Evolutionary conservation across 2,888 invertebrate species (phyloP).

Genomic region (Agrotis ipsilon): DNA sequence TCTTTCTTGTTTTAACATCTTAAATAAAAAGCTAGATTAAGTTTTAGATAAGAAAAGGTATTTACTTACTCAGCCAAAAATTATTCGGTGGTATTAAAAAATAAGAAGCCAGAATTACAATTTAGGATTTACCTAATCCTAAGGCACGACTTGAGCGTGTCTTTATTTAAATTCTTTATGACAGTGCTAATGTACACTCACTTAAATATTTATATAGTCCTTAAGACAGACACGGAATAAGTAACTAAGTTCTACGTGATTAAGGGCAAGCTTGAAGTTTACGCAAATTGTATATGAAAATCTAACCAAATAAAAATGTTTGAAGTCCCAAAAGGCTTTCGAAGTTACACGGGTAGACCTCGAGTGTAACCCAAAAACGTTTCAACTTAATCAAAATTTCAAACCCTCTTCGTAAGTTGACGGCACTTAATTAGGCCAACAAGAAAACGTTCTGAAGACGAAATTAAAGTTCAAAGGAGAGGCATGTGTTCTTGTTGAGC

Average conservation of each 20-base stretch:
- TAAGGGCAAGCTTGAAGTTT: constrained; percentile 27
- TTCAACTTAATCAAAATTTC: constrained; percentile 73
- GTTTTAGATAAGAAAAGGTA: background rate
- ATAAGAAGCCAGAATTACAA: constrained; percentile 46
- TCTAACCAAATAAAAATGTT: constrained; percentile 38
- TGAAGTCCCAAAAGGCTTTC: constrained; percentile 45
- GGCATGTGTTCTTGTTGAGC: constrained; percentile 79
- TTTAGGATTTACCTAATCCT: constrained; percentile 44
- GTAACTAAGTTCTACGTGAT: constrained; percentile 31
- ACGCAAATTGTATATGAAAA: constrained; percentile 19
- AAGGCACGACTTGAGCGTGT: constrained; percentile 23
- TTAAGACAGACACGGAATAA: constrained; percentile 47
- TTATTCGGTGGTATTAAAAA: constrained; percentile 29
- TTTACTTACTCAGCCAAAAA: constrained; percentile 23
- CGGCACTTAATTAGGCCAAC: constrained; percentile 76
- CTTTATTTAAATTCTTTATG: constrained; percentile 57
- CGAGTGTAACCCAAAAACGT: constrained; percentile 56
- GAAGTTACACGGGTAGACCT: constrained; percentile 39
- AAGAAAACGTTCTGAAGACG: constrained; percentile 72
- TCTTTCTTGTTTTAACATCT: background rate
- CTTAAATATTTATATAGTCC: constrained; percentile 47
- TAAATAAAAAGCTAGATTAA: constrained; percentile 32
- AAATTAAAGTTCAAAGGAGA: constrained; percentile 80
- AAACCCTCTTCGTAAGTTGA: constrained; percentile 65
- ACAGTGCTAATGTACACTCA: constrained; percentile 44